Evolutionary conservation across 2,113 vertebrate genomes (phyloP).

Genomic region (Sturnira hondurensis): DNA sequence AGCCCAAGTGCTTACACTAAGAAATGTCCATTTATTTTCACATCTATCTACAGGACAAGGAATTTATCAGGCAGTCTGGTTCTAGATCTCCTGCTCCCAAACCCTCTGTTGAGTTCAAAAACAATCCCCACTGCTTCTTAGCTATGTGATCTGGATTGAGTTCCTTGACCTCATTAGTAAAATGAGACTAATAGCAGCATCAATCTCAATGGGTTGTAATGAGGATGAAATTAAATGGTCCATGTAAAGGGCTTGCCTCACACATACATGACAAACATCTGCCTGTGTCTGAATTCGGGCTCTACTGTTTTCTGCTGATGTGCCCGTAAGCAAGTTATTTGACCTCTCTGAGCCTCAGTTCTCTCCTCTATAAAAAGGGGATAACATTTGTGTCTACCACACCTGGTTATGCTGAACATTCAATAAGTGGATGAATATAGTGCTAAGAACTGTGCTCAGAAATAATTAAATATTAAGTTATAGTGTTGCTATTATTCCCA

Average conservation of each 20-base stretch:
- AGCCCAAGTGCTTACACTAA: not conserved
- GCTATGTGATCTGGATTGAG: not conserved
- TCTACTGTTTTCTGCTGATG: not conserved
- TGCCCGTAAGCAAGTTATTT: not conserved
- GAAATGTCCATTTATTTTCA: not conserved
- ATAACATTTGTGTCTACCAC: not conserved
- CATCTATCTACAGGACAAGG: not conserved
- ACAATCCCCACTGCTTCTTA: not conserved
- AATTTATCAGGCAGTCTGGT: not conserved
- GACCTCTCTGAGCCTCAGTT: not conserved
- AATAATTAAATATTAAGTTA: not conserved
- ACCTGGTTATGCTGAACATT: not conserved
- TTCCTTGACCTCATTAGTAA: slow-evolving; percentile 22
- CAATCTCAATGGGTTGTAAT: not conserved
- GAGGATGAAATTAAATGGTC: slow-evolving; percentile 2
- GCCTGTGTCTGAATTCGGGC: not conserved
- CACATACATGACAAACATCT: not conserved
- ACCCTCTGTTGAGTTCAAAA: not conserved
- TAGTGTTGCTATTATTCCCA: not conserved
- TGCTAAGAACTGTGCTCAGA: not conserved
- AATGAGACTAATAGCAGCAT: not conserved
- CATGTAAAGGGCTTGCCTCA: not conserved
- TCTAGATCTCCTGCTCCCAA: not conserved
- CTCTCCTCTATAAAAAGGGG: not conserved
- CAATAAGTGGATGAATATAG: not conserved